Percentiles rank a stretch among this genome's conserved stretches.
Evolutionary conservation across 2,888 invertebrate genomes (phyloP).

Genomic region (Apocheima hispidaria): DNA sequence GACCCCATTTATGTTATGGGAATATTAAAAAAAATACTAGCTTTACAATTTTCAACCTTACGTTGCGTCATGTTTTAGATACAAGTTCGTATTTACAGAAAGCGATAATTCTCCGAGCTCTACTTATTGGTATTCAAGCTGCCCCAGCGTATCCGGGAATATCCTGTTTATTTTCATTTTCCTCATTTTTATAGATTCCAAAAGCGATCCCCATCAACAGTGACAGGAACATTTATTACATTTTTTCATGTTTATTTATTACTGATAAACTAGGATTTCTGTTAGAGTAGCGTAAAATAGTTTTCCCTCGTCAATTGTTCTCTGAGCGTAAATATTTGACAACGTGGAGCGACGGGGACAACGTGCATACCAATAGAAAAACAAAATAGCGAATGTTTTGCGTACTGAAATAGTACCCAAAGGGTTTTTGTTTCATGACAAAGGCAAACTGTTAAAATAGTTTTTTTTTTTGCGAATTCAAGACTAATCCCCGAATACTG

Average conservation of each 20-base stretch:
- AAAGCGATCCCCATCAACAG: constrained; percentile 33
- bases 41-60: background rate
- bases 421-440: background rate
- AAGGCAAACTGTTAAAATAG: background rate
- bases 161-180: constrained; percentile 35
- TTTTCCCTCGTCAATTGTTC: constrained; percentile 66
- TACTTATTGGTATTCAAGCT: constrained; percentile 35
- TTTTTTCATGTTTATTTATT: constrained; percentile 55
- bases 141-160: constrained; percentile 16
- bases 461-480: background rate
- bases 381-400: constrained; percentile 40
- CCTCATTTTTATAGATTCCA: constrained; percentile 34
- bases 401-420: background rate
- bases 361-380: constrained; percentile 48
- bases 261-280: constrained; percentile 53
- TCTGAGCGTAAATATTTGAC: constrained; percentile 66
- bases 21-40: background rate
- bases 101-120: constrained; percentile 26
- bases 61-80: constrained; percentile 12
- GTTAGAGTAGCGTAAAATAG: constrained; percentile 59
- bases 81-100: constrained; percentile 19
- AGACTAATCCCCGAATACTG: too few relatives aligned
- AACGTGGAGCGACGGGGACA: constrained; percentile 49
- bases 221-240: constrained; percentile 43
- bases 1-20: background rate